Percentiles rank a stretch among this genome's conserved stretches.
Conservation (phyloP, 2,113 vertebrate genomes). For the Petroica traversi region DNA sequence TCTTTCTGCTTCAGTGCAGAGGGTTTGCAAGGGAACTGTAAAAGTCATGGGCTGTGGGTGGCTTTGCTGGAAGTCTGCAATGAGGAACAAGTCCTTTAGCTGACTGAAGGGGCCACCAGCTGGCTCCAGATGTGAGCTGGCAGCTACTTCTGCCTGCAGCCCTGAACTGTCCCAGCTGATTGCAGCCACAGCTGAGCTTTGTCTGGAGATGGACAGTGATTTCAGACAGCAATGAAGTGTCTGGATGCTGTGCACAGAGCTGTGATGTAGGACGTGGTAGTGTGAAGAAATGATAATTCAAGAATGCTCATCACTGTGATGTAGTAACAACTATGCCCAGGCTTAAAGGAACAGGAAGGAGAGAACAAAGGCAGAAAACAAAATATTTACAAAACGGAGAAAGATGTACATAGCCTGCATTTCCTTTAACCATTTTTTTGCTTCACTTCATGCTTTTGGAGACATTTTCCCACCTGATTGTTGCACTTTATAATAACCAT, state of each 20-base stretch:
- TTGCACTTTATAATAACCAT: accelerated
- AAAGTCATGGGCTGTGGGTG: background rate
- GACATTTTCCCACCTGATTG: background rate
- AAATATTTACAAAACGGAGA: background rate
- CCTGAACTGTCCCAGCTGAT: background rate
- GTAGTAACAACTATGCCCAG: background rate
- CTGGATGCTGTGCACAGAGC: background rate
- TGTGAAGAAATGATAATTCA: background rate
- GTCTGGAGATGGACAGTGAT: background rate
- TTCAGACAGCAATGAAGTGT: background rate
- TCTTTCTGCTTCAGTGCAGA: background rate
- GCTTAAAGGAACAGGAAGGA: background rate
- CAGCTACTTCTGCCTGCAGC: background rate
- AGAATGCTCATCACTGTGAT: background rate
- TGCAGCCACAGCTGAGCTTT: background rate
- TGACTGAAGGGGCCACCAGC: background rate
- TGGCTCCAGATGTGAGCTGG: background rate
- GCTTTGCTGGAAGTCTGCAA: background rate
- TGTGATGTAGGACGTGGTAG: background rate
- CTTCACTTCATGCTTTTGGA: background rate
- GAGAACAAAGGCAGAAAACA: accelerated
- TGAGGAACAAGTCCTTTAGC: background rate
- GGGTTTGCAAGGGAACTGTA: background rate
- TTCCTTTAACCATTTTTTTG: background rate
- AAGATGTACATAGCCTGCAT: background rate